Evolutionary conservation across 2,797 vertebrate genomes (phyloP), one percentile per base, ranked within the genome.

Genomic region (Parambassis ranga): DNA sequence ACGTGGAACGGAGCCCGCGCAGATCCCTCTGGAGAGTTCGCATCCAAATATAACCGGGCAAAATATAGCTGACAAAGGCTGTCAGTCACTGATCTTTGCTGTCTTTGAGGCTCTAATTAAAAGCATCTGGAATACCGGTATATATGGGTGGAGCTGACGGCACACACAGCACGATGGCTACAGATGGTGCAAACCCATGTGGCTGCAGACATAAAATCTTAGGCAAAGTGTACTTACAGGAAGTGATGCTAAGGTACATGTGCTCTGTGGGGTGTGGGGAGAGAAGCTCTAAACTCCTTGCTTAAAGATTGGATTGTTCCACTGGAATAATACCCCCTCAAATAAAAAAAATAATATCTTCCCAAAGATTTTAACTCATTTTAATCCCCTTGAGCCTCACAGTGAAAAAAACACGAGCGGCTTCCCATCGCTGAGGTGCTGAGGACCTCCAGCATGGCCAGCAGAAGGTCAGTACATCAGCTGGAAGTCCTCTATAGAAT

Each of bases 391-490:
- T 7, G 2, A 49, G 23, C 20, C 11, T 19, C 26, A 28, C 44
- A 13, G 20, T 23, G 14, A 3, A 2, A 15, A n/a, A 48, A 60
- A 51, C 11, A 3, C 6, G 1, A 33, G 46, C 27, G 26, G 28
- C 38, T 37, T 20, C 35, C 15, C 14, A 14, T 32, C 5, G 11
- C 26, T 37, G 10, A 8, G 27, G 50, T 6, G 20, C 24, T n/a
- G 24, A 43, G 56, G 65, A 48, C 32, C 13, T 51, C 75, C 57
- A 44, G 10, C 41, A 11, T 35, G 43, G 67, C 65, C 3, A 6
- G 7, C 61, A 52, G 69, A 81, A 65, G 65, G 77, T 83, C 77
- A 77, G 50, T 0, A 37, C 75, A 60, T 56, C 65, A 68, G 76
- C 57, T 42, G 76, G 71, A 58, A 2, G 14, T 35, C 53, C 35